A percentile compares a stretch with the other conserved stretches of the same genome.
phyloP scores from a whole-genome alignment of 1,140 invertebrate genomes.

The Conus ventricosus region DNA sequence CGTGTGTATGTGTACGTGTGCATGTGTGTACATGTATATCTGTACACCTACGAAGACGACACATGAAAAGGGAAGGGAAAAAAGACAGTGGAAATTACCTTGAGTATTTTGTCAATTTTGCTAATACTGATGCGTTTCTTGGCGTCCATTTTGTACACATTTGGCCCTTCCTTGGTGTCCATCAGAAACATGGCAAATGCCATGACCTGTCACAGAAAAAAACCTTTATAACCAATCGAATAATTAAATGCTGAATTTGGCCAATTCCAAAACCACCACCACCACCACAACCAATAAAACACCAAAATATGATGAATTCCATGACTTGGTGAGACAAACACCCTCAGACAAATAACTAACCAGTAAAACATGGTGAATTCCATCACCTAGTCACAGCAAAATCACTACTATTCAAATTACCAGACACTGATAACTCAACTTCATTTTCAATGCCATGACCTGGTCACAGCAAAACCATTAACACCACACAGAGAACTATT shows the following conservation, averaged over 20 bases:
- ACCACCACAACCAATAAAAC: too few species aligned
- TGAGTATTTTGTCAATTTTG: constrained; percentile 97
- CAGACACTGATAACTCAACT: too few species aligned
- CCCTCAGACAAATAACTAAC: neutral
- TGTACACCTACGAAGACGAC: too few species aligned
- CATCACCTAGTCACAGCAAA: constrained; percentile 82
- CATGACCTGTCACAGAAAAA: constrained; percentile 83
- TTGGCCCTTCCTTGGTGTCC: constrained; percentile 84
- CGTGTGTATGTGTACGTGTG: too few species aligned
- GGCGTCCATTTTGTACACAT: constrained; percentile 97
- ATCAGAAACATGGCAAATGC: constrained; percentile 98
- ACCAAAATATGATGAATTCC: constrained; percentile 55
- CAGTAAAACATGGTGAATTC: neutral
- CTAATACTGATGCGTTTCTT: constrained; percentile 96
- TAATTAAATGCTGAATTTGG: too few species aligned
- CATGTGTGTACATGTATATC: too few species aligned
- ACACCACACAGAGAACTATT: neutral
- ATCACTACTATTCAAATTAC: too few species aligned
- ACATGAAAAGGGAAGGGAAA: neutral
- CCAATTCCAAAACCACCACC: too few species aligned
- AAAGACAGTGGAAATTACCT: constrained; percentile 78
- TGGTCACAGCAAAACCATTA: neutral
- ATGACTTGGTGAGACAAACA: constrained; percentile 81
- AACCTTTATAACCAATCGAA: neutral
- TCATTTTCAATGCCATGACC: constrained; percentile 91